Percentiles rank a stretch among this genome's conserved stretches.
Conservation (phyloP, 2,888 invertebrate genomes). For the Charanyca ferruginea region DNA sequence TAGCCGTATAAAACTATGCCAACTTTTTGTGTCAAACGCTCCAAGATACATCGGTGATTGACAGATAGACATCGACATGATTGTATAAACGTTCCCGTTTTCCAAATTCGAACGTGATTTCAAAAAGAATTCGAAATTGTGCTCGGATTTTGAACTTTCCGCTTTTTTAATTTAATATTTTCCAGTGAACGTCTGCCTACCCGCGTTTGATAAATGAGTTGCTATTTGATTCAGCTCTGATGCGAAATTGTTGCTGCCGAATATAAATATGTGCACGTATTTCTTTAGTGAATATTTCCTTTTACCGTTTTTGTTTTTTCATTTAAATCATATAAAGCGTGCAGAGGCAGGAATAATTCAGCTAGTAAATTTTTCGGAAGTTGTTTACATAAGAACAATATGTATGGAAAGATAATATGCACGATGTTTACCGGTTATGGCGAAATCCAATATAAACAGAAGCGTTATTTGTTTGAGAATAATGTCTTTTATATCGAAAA, state of each 20-base stretch:
- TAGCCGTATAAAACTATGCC: conserved; percentile 23
- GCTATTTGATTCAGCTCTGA: conserved; percentile 29
- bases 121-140: conserved; percentile 49
- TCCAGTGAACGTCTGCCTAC: conserved; percentile 25
- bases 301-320: conserved; percentile 16
- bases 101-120: conserved; percentile 26
- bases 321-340: conserved; percentile 16
- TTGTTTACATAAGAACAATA: background rate
- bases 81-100: conserved; percentile 42
- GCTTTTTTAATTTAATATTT: conserved; percentile 48
- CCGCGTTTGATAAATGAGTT: conserved; percentile 50
- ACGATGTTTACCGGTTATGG: background rate
- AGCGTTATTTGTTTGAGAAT: background rate
- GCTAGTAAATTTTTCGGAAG: background rate
- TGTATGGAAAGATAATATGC: conserved; percentile 8
- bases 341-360: background rate
- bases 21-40: conserved; percentile 39
- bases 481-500: background rate
- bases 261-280: conserved; percentile 19
- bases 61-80: conserved; percentile 41
- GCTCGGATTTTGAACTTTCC: conserved; percentile 38
- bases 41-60: conserved; percentile 31
- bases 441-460: background rate
- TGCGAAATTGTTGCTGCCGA: conserved; percentile 10
- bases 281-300: conserved; percentile 8